Evolutionary conservation across 1,140 invertebrate species (phyloP).

Genomic region (Hylyphantes graminicola): DNA sequence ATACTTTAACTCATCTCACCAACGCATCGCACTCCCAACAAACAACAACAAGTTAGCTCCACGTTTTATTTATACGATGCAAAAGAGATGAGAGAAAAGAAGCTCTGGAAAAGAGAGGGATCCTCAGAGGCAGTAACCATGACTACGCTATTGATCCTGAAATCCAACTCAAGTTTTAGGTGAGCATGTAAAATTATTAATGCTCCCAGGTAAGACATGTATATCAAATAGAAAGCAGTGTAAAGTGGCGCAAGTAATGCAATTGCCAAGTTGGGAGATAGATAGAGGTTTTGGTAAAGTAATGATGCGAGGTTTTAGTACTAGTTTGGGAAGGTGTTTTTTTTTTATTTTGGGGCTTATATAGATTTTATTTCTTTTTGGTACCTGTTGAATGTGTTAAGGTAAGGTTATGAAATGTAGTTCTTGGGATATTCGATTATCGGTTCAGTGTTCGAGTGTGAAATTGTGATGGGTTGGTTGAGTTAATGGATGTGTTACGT

Average conservation of each 20-base stretch:
- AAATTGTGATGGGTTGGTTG: no score
- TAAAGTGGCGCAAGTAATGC: conserved; percentile 1
- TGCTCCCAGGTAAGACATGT: conserved; percentile 36
- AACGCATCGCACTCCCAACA: neutral
- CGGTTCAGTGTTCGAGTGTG: no score
- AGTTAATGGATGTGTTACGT: no score
- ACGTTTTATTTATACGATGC: conserved; percentile 32
- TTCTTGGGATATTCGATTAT: no score
- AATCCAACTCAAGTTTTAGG: conserved; percentile 41
- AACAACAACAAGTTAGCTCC: conserved; percentile 11
- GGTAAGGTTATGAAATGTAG: no score
- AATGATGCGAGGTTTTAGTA: neutral
- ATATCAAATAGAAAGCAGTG: neutral
- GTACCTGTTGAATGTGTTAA: no score
- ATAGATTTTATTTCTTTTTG: no score
- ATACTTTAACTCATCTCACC: no score
- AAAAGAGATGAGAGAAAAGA: neutral
- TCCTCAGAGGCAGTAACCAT: conserved; percentile 36
- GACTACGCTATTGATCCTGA: conserved; percentile 48
- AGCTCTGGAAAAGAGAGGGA: neutral
- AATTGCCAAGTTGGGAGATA: neutral
- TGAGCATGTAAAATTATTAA: conserved; percentile 45
- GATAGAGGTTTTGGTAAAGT: neutral
- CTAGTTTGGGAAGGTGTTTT: neutral
- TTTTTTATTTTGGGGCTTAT: no score